A percentile compares a stretch with the other conserved stretches of the same genome.
Evolutionary conservation across 2,888 invertebrate genomes (phyloP).

Genomic region (Adelognathus sp.): DNA sequence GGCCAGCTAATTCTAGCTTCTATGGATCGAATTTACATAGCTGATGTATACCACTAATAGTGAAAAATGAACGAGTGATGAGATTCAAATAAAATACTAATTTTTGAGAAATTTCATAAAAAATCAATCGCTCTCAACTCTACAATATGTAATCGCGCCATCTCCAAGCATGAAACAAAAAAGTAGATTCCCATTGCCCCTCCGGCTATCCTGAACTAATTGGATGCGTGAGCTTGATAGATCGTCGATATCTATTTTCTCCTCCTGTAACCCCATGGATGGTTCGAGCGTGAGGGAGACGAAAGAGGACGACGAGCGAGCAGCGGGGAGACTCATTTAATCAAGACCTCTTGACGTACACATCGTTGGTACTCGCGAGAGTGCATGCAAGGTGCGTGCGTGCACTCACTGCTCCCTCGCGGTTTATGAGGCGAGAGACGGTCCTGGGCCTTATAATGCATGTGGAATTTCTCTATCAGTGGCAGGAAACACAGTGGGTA

Average conservation of each 20-base stretch:
- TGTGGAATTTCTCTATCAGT: conserved; percentile 59
- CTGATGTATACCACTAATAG: too few relatives aligned
- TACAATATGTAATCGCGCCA: background rate
- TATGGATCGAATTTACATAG: too few relatives aligned
- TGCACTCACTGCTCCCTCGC: conserved; percentile 12
- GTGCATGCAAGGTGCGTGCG: conserved; percentile 22
- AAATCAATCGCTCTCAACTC: background rate
- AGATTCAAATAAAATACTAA: too few relatives aligned
- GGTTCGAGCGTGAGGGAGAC: background rate
- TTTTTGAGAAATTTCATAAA: background rate
- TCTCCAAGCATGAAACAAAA: background rate
- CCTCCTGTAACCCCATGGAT: background rate
- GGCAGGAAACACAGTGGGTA: conserved; percentile 30
- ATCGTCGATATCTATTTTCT: conserved; percentile 57
- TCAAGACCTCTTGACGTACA: conserved; percentile 52
- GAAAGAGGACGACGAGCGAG: background rate
- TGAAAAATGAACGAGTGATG: too few relatives aligned
- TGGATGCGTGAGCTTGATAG: conserved; percentile 50
- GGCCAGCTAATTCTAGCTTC: too few relatives aligned
- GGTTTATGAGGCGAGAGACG: conserved; percentile 20
- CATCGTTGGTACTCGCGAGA: conserved; percentile 21
- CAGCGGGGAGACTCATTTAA: conserved; percentile 44
- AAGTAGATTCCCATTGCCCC: background rate
- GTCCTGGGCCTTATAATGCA: background rate
- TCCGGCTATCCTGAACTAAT: conserved; percentile 47